Evolutionary conservation across 2,888 invertebrate species (phyloP), one percentile per base, ranked within the genome.

Genomic region (Drosophila gaucha): DNA sequence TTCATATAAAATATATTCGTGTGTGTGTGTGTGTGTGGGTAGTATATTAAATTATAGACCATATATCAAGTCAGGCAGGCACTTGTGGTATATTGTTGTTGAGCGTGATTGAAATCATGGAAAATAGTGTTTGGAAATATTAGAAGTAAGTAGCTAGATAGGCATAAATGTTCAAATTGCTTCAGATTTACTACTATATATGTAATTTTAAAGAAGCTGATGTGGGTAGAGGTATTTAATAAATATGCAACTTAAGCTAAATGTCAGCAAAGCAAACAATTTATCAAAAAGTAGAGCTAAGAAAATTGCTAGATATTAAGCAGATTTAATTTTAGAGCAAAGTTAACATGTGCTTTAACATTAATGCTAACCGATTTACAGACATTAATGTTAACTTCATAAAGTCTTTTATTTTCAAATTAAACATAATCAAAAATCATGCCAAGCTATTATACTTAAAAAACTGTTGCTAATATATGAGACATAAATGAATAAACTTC

Each of bases 11-110:
- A 6, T n/a, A n/a, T n/a, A n/a, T n/a, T n/a, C n/a, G 30, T 26
- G 26, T 26, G 9, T 6, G 10, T 14, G n/a, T 24, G 22, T 3
- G 14, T 26, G 4, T 38, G 31, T 35, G 30, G 9, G 6, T 18
- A 28, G 22, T 14, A 24, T 33, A n/a, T 10, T 2, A 20, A 59
- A 41, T 22, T 30, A 62, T 28, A 22, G 38, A 8, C 12, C 14
- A 49, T 28, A 41, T 39, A 49, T 41, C 36, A 62, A 24, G 22
- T 28, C 16, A 22, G 39, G 3, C 28, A 8, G 30, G 31, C 24
- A 36, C 26, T 20, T 33, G 28, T 43, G 43, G 20, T 14, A 28
- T 43, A 10, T 24, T 9, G 20, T 8, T 44, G 12, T n/a, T 38
- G 22, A 14, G 20, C 22, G 16, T 9, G 16, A 12, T 20, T 33